Conservation (phyloP, 2,113 vertebrate species). For the Turdus rufiventris region DNA sequence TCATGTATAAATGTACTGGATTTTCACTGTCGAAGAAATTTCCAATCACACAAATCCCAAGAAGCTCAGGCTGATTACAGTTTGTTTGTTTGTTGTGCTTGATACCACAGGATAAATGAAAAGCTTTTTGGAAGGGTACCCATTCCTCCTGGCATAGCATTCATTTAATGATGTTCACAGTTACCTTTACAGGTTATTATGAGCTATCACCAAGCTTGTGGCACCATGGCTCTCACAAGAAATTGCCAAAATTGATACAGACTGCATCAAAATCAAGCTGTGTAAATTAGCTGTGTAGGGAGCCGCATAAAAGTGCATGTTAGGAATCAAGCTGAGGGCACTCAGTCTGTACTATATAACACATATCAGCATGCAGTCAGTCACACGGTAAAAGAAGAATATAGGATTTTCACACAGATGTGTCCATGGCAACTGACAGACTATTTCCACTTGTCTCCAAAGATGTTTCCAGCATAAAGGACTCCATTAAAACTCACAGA, state of each 20-base stretch:
- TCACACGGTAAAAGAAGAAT: background rate
- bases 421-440: slow-evolving; percentile 4
- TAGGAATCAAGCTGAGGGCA: background rate
- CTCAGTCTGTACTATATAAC: background rate
- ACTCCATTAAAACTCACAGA: background rate
- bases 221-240: background rate
- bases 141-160: slow-evolving; percentile 9
- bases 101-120: slow-evolving; percentile 32
- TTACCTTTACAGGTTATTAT: slow-evolving; percentile 42
- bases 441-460: background rate
- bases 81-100: slow-evolving; percentile 39
- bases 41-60: slow-evolving; percentile 11
- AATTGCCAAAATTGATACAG: background rate
- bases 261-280: background rate
- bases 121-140: slow-evolving; percentile 47
- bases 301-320: background rate
- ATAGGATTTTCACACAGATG: background rate
- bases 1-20: background rate
- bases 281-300: background rate
- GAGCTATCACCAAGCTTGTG: background rate
- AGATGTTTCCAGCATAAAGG: background rate
- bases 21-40: background rate
- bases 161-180: slow-evolving; percentile 32
- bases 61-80: slow-evolving; percentile 13
- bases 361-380: background rate